Evolutionary conservation across 2,113 vertebrate genomes (phyloP).

Genomic region (Eidolon helvum): DNA sequence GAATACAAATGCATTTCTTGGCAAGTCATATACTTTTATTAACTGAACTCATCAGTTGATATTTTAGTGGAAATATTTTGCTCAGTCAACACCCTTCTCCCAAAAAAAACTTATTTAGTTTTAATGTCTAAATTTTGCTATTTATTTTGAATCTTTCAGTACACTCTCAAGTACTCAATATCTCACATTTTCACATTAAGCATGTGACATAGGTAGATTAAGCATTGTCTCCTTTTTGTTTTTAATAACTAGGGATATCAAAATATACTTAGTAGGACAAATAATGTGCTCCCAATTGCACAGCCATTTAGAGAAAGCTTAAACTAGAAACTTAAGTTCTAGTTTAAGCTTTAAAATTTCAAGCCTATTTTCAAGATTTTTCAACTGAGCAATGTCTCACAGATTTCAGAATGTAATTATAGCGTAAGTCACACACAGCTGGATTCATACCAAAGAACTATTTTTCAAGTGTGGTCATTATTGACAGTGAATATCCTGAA

Average conservation of each 20-base stretch:
- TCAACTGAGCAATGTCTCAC: neutral
- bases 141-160: neutral
- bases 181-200: neutral
- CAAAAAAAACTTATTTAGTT: neutral
- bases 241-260: neutral
- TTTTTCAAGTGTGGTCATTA: neutral
- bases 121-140: neutral
- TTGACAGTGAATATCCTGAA: neutral
- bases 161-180: neutral
- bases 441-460: neutral
- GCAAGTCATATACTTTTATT: constrained; percentile 68
- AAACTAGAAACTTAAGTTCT: neutral
- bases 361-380: neutral
- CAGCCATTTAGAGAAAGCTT: neutral
- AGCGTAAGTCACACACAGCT: neutral
- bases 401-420: neutral
- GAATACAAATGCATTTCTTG: constrained; percentile 66
- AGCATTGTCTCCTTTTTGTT: neutral
- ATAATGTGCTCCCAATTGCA: neutral
- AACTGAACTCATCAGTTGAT: constrained; percentile 45
- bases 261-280: neutral
- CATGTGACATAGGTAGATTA: neutral
- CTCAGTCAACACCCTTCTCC: neutral
- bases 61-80: neutral
- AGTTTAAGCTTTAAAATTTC: too few relatives aligned